Conservation (phyloP, 2,113 vertebrate genomes). For the Chauna torquata region DNA sequence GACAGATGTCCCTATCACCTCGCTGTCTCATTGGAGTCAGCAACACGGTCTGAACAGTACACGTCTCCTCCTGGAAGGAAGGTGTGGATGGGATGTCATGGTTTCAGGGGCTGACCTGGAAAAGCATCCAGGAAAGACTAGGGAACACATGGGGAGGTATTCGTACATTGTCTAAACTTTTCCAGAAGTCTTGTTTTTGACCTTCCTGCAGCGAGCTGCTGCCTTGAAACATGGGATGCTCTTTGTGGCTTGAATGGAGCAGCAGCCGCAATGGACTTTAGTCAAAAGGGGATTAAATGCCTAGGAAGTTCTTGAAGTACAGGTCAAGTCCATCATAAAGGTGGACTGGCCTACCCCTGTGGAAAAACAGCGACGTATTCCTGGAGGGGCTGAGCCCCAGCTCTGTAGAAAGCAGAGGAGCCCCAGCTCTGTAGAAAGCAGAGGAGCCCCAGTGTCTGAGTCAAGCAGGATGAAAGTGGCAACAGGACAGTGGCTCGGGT, state of each 20-base stretch:
- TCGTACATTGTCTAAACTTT: background rate
- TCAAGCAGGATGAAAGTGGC: background rate
- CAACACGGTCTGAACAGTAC: accelerated
- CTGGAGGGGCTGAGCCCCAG: background rate
- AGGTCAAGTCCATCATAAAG: background rate
- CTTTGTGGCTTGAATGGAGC: background rate
- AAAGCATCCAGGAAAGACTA: background rate
- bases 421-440: background rate
- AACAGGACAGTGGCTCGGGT: background rate
- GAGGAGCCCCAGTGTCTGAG: background rate
- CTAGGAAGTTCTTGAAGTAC: background rate
- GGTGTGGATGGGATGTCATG: accelerated
- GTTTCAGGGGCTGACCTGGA: background rate
- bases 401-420: background rate
- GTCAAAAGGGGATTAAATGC: background rate
- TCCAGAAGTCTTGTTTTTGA: background rate
- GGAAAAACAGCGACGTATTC: accelerated
- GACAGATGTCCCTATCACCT: background rate
- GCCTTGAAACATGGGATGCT: background rate
- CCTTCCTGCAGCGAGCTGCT: background rate
- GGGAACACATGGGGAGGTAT: accelerated
- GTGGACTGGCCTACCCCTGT: background rate
- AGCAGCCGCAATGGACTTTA: background rate
- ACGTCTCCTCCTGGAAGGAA: background rate
- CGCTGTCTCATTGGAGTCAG: background rate